Evolutionary conservation across 1,140 invertebrate species (phyloP).

Genomic region (Hylaeus anthracinus): DNA sequence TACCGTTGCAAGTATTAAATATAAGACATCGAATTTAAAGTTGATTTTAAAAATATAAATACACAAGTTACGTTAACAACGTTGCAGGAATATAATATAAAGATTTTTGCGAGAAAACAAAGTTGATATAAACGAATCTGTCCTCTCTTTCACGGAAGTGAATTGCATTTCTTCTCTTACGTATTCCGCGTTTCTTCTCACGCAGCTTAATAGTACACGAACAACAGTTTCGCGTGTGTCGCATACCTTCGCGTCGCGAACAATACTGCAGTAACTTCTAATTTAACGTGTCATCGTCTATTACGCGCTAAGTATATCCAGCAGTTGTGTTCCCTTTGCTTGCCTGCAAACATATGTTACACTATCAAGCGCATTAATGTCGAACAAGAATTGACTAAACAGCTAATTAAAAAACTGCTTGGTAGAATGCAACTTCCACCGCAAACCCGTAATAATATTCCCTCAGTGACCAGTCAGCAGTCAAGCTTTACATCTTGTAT

Average conservation of each 20-base stretch:
- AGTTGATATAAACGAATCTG: not conserved
- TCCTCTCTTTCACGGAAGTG: not conserved
- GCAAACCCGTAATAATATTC: not conserved
- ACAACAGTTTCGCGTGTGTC: conserved; percentile 25
- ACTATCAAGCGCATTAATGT: not conserved
- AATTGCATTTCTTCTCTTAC: conserved; percentile 9
- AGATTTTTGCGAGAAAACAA: not conserved
- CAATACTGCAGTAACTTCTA: conserved; percentile 45
- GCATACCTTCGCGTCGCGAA: conserved; percentile 36
- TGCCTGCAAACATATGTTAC: conserved; percentile 4
- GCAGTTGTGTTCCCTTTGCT: not conserved
- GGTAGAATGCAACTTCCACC: not conserved
- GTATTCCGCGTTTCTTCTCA: conserved; percentile 19
- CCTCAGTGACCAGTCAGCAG: no score
- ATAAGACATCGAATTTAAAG: no score
- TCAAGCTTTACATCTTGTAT: no score
- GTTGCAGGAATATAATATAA: no score
- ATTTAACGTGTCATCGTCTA: conserved; percentile 40
- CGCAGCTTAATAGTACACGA: conserved; percentile 5
- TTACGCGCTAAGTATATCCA: conserved; percentile 16
- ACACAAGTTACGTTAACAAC: no score
- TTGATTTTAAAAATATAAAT: no score
- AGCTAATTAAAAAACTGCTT: not conserved
- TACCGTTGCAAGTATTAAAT: no score
- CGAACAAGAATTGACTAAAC: not conserved